Percentiles rank a stretch among this genome's conserved stretches.
These are phyloP conservation scores for Antheraea pernyi DNA, from an alignment of 1,140 invertebrate species.

Conservation along the genomic window DNA sequence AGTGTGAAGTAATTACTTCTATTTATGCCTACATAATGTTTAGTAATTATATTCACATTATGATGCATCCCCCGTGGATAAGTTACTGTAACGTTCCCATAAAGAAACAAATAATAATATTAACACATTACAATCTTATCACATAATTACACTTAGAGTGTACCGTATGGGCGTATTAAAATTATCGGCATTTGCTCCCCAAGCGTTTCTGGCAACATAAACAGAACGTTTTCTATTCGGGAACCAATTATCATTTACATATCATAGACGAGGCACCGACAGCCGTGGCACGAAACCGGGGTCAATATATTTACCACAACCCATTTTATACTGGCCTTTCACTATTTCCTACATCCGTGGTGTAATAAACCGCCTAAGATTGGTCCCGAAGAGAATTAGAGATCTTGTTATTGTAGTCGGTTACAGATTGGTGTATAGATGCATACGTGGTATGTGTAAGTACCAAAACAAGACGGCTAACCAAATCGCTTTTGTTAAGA, in stretches of 20 bases:
- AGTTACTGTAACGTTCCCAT: conserved; percentile 9
- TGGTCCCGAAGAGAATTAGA: conserved; percentile 5
- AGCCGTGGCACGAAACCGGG: conserved; percentile 59
- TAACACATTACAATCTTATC: conserved; percentile 42
- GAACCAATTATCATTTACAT: conserved; percentile 77
- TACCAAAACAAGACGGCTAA: conserved; percentile 72
- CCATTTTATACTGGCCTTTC: conserved; percentile 44
- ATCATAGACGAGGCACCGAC: conserved; percentile 70
- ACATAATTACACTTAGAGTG: conserved; percentile 39
- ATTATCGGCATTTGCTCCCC: conserved; percentile 46
- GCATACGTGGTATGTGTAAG: conserved; percentile 61
- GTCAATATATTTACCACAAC: conserved; percentile 70
- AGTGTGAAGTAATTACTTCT: neutral
- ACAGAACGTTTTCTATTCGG: conserved; percentile 65
- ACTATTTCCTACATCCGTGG: neutral
- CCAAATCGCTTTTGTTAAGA: conserved; percentile 75
- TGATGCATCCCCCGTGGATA: neutral
- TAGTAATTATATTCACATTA: no score
- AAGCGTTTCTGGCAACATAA: conserved; percentile 49
- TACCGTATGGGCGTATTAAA: conserved; percentile 43
- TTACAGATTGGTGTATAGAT: conserved; percentile 58
- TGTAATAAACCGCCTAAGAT: neutral
- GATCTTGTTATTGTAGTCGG: conserved; percentile 38
- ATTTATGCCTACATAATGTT: neutral
- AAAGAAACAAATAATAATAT: conserved; percentile 36